phyloP scores from a whole-genome alignment of 2,113 vertebrate genomes.

The Tragelaphus strepsiceros region DNA sequence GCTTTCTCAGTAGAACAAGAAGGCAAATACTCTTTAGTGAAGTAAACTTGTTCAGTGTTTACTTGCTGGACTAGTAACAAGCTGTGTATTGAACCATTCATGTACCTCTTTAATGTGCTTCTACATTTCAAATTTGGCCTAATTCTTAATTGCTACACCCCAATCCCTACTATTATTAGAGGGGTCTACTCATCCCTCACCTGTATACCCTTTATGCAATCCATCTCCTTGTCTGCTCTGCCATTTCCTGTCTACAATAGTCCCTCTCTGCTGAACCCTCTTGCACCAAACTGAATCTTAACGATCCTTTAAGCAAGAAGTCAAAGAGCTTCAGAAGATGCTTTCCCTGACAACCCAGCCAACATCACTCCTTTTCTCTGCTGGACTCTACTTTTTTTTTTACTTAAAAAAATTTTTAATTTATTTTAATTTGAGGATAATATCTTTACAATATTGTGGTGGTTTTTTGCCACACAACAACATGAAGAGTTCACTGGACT shows the following conservation, averaged over 20 bases:
- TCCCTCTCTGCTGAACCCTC: not conserved
- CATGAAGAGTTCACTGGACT: not conserved
- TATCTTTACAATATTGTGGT: not conserved
- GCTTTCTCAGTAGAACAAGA: not conserved
- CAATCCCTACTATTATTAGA: not conserved
- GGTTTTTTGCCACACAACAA: not conserved
- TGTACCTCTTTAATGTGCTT: not conserved
- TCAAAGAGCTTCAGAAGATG: not conserved
- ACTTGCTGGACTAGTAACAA: not conserved
- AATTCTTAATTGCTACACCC: not conserved
- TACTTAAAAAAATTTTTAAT: not conserved
- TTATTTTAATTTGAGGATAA: not conserved
- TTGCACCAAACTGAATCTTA: not conserved
- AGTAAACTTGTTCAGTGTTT: not conserved
- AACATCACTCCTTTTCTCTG: not conserved
- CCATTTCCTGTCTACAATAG: not conserved
- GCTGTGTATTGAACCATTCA: not conserved
- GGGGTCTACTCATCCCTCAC: not conserved
- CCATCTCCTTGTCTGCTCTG: not conserved
- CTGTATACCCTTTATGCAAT: not conserved
- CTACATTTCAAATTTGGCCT: not conserved
- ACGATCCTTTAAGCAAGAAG: not conserved
- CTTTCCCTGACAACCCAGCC: not conserved
- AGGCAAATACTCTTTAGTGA: not conserved
- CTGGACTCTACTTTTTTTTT: not conserved